These are phyloP conservation scores for Drosophila testacea DNA, from an alignment of 2,888 invertebrate species.

Conservation along the genomic window DNA sequence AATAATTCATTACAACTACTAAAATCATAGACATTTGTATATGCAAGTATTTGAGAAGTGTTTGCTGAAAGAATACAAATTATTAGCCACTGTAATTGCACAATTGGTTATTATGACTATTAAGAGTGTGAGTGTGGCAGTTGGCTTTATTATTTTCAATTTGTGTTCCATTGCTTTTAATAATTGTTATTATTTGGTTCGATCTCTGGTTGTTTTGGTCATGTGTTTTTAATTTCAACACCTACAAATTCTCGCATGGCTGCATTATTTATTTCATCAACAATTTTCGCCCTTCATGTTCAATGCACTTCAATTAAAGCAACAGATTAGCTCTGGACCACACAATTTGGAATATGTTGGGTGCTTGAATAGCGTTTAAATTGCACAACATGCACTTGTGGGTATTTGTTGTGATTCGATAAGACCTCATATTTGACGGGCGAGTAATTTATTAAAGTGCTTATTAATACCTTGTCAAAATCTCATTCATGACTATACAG, in stretches of 20 bases:
- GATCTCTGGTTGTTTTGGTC: slow-evolving; percentile 32
- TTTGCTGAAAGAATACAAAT: not conserved
- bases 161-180: slow-evolving; percentile 75
- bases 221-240: slow-evolving; percentile 68
- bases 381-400: slow-evolving; percentile 7
- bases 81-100: slow-evolving; percentile 32
- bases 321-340: slow-evolving; percentile 34
- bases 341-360: slow-evolving; percentile 7
- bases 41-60: not conserved
- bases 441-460: slow-evolving; percentile 73
- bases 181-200: slow-evolving; percentile 68
- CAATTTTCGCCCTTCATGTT: slow-evolving; percentile 29
- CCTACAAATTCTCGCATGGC: slow-evolving; percentile 54
- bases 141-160: slow-evolving; percentile 73
- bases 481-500: slow-evolving; percentile 32
- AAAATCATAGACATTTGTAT: not conserved
- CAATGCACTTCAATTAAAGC: slow-evolving; percentile 53
- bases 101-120: slow-evolving; percentile 29
- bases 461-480: slow-evolving; percentile 49
- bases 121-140: slow-evolving; percentile 15
- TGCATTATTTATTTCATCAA: slow-evolving; percentile 46
- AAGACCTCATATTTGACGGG: slow-evolving; percentile 42
- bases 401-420: slow-evolving; percentile 44
- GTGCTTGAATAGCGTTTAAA: slow-evolving; percentile 34
- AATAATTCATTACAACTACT: not conserved